Conservation (phyloP, 2,888 invertebrate species). For the Mesopsocus fuscifrons region DNA sequence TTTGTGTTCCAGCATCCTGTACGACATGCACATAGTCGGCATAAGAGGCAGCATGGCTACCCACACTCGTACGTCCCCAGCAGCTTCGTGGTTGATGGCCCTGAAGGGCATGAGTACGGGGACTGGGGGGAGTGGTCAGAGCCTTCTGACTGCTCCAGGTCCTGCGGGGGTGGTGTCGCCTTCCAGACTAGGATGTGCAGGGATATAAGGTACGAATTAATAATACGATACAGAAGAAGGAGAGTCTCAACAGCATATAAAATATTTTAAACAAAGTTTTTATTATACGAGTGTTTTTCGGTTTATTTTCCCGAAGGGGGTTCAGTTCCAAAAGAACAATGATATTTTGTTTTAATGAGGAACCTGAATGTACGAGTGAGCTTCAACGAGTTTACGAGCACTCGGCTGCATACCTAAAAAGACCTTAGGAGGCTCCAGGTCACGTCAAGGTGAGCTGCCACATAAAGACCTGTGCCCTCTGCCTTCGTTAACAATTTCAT, state of each 20-base stretch:
- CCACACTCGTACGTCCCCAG: background rate
- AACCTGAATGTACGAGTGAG: too few species aligned
- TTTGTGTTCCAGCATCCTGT: conserved; percentile 4
- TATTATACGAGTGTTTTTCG: conserved; percentile 7
- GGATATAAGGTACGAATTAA: conserved; percentile 32
- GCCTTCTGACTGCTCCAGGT: conserved; percentile 67
- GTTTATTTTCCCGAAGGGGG: conserved; percentile 11
- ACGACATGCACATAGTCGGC: conserved; percentile 6
- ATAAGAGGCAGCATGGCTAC: conserved; percentile 5
- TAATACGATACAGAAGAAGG: too few species aligned
- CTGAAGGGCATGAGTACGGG: conserved; percentile 41
- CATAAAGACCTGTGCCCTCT: too few species aligned
- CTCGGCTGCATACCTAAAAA: too few species aligned
- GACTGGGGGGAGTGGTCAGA: conserved; percentile 73
- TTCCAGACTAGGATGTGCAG: conserved; percentile 63
- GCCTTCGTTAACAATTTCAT: too few species aligned
- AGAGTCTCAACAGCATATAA: too few species aligned
- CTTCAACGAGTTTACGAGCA: too few species aligned
- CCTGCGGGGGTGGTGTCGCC: conserved; percentile 87
- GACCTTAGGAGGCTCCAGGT: too few species aligned
- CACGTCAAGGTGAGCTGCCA: too few species aligned
- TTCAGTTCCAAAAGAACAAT: too few species aligned
- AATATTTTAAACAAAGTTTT: too few species aligned
- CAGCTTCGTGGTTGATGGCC: conserved; percentile 13
- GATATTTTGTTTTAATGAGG: too few species aligned